Evolutionary conservation across 2,113 vertebrate genomes (phyloP), one percentile per base, ranked within the genome.

Genomic region (Apeltes quadracus): DNA sequence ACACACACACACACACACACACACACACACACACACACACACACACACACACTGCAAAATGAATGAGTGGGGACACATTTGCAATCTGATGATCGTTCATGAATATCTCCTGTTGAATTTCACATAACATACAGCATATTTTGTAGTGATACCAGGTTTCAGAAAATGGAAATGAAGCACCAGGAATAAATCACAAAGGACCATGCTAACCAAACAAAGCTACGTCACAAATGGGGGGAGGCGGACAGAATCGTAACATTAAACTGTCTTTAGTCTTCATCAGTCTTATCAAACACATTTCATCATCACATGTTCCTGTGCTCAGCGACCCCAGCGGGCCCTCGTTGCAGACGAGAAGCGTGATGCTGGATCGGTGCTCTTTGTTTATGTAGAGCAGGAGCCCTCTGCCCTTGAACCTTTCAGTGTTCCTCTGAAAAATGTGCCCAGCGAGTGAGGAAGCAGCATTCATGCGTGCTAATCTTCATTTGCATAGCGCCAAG

Each of bases 401-500:
- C 75, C 66, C 84, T 76, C 66, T 80, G 83, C 76, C 78, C 71
- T 74, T 55, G 61, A 67, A 84, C 75, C 61, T 75, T 75, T 76
- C 57, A 39, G 73, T 64, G 62, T 61, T 78, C 81, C 54, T 62
- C 74, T 71, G 69, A 71, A 77, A 29, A 87, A 81, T 64, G 50
- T 77, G 72, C 70, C 63, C 78, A 15, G 46, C 78, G 43, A 56
- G 80, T 72, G 76, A 81, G 79, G 62, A 83, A 69, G 64, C 46
- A 63, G 79, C 88, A 84, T 55, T 80, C 86, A 84, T 83, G 90
- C 79, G 56, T 82, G 67, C 72, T 86, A 90, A 90, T 87, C 82
- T 87, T 84, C 75, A 89, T 89, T 90, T 88, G 81, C 87, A 89
- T 70, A 82, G 64, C 78, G 72, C 79, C 75, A 85, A 87, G 75